phyloP scores from a whole-genome alignment of 2,113 vertebrate genomes.

The Oryzias curvinotus region DNA sequence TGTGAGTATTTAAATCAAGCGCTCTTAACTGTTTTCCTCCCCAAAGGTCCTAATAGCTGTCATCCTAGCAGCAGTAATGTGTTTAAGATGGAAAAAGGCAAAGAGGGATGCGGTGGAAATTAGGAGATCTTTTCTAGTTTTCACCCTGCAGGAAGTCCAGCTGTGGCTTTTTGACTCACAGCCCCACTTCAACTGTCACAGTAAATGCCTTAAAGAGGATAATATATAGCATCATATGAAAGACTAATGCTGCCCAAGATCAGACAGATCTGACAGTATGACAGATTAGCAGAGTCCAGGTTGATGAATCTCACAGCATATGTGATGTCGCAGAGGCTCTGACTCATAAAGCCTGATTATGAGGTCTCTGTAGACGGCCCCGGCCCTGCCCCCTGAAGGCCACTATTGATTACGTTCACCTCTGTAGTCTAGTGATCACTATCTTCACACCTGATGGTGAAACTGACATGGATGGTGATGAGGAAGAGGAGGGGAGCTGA shows the following conservation, averaged over 20 bases:
- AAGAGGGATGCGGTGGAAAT: conserved; percentile 19
- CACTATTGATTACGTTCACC: conserved; percentile 62
- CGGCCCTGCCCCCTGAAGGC: conserved; percentile 18
- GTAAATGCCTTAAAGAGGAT: conserved; percentile 44
- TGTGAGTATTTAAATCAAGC: conserved; percentile 80
- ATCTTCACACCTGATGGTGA: conserved; percentile 35
- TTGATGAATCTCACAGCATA: conserved; percentile 32
- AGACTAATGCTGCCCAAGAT: conserved; percentile 30
- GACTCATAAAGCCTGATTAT: conserved; percentile 36
- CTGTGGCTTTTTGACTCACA: conserved; percentile 8
- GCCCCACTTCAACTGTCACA: conserved; percentile 38
- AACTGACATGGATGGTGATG: conserved; percentile 40
- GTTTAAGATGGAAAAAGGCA: conserved; percentile 11
- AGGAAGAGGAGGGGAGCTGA: conserved; percentile 30
- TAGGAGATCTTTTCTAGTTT: conserved; percentile 25
- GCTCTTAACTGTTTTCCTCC: conserved; percentile 46
- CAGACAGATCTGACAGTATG: conserved; percentile 27
- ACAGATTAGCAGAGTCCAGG: conserved; percentile 14
- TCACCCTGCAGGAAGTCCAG: conserved; percentile 22
- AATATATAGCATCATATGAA: conserved; percentile 31
- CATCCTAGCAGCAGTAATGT: conserved; percentile 18
- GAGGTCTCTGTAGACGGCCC: conserved; percentile 33
- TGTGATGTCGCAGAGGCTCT: conserved; percentile 31
- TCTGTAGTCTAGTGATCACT: conserved; percentile 23
- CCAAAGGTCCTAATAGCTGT: conserved; percentile 43